Base-by-base conservation (phyloP, 2,113 vertebrate genomes). In the Osmerus eperlanus region DNA sequence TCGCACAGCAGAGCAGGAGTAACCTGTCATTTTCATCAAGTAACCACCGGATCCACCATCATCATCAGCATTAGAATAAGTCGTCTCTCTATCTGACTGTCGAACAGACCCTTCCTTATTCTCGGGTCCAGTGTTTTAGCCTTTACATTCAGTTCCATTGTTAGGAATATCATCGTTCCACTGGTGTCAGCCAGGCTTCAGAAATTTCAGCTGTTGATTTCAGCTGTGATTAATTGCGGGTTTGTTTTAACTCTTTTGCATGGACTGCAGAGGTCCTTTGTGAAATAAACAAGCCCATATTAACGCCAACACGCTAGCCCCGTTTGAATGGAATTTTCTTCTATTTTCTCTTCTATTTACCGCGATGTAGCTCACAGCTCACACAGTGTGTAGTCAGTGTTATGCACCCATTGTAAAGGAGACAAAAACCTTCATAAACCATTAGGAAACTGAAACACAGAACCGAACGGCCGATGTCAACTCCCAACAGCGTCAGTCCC, bases 171-270 rank as follows among this genome's bases (percentile, higher is more conserved):
- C 58, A 25, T 67, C 25, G 41, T 73, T 65, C 47, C 55, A 78
- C 55, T 70, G 36, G 21, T 71, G 53, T 52, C 61, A 76, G 9
- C 59, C 62, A 68, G 58, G 61, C 14, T 73, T 62, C 64, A 73
- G 23, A 13, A 41, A 54, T 75, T 63, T 73, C 85, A 86, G 84
- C 84, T 86, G 87, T 29, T 77, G 21, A 21, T 21, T 21, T 21
- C 21, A 21, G 21, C 21, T 3, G 68, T 65, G 21, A 71, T 80
- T 62, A 81, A 85, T 54, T 70, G 71, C 76, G 56, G 70, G 71
- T 80, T 84, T 79, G 72, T 82, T 84, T 53, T 61, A 51, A 70
- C 64, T 8, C 0, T 72, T 16, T 0, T 71, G 59, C n/a, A 65
- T 79, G 28, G 61, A 51, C 21, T 70, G 14, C 0, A 64, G 63